Evolutionary conservation across 2,113 vertebrate genomes (phyloP), one percentile per base, ranked within the genome.

Genomic region (Antigone vipio): DNA sequence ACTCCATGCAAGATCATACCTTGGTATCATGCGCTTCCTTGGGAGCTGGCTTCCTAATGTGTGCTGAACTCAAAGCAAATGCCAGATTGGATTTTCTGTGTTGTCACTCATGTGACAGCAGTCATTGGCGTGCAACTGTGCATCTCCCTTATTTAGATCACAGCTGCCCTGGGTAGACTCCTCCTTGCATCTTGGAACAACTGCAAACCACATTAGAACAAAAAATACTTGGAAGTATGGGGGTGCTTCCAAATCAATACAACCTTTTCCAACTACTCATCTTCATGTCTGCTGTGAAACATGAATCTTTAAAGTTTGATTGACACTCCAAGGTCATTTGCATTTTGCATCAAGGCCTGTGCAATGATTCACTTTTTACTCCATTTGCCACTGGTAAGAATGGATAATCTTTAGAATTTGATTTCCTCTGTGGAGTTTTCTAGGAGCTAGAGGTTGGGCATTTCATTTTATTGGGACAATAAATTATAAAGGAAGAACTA

Each of bases 391-490:
- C 32, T 40, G 71, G 67, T 92, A 79, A 96, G 95, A 93, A 91
- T 21, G n/a, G 68, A 60, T 69, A 59, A 59, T 92, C 93, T 95
- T 89, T 68, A 75, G 87, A 82, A 59, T 72, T 64, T 63, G 4
- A 68, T 67, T 93, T 95, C 67, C 58, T 59, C 67, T 96, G 58
- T 4, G 3, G 58, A 81, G 64, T 95, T 86, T 88, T 89, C 76
- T 92, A 78, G 83, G 94, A 97, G 79, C 62, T 88, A 44, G 87
- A 78, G 11, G 6, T 74, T 58, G 44, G 34, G 26, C 76, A 66
- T 93, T 90, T 81, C 85, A 89, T 95, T 97, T 96, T 91, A 91
- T 82, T 81, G 79, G 72, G 40, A 93, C 40, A 93, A 90, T 97
- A 96, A 96, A 94, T 89, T 96, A 74, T 95, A 86, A 92, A 81